phyloP scores from a whole-genome alignment of 2,888 invertebrate species.

The Agonopterix subpropinquella region DNA sequence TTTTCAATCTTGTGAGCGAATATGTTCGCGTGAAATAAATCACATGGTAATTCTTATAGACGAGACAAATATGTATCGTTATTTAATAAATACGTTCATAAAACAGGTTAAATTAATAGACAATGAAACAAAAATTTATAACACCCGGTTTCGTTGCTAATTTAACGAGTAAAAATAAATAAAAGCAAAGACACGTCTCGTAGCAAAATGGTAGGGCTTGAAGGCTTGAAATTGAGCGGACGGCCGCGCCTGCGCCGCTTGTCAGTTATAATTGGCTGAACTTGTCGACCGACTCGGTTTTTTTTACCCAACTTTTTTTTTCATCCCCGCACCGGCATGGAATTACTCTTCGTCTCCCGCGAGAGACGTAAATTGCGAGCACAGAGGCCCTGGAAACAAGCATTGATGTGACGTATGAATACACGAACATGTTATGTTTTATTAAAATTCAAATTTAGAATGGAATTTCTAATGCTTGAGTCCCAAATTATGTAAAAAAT shows the following conservation, averaged over 20 bases:
- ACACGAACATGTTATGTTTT: conserved; percentile 56
- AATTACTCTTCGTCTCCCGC: conserved; percentile 73
- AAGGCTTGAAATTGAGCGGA: conserved; percentile 56
- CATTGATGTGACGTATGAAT: conserved; percentile 69
- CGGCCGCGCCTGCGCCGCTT: conserved; percentile 61
- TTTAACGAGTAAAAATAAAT: conserved; percentile 5
- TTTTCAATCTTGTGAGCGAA: too few relatives aligned
- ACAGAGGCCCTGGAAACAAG: conserved; percentile 60
- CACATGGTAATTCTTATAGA: background rate
- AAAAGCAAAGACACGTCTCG: background rate
- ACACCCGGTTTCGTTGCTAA: conserved; percentile 4
- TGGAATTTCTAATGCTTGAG: conserved; percentile 36
- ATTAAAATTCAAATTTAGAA: conserved; percentile 62
- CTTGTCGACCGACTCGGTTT: conserved; percentile 65
- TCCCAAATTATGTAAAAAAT: conserved; percentile 19
- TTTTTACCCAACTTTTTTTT: conserved; percentile 43
- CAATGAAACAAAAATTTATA: conserved; percentile 4
- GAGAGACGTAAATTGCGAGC: conserved; percentile 71
- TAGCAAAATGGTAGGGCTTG: background rate
- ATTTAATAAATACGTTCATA: conserved; percentile 4
- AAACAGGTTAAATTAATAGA: background rate
- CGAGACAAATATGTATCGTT: background rate
- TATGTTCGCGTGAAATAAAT: too few relatives aligned
- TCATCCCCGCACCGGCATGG: conserved; percentile 56
- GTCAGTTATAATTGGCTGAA: conserved; percentile 76